Conservation (phyloP, 2,888 invertebrate species). For the Platycheirus albimanus region DNA sequence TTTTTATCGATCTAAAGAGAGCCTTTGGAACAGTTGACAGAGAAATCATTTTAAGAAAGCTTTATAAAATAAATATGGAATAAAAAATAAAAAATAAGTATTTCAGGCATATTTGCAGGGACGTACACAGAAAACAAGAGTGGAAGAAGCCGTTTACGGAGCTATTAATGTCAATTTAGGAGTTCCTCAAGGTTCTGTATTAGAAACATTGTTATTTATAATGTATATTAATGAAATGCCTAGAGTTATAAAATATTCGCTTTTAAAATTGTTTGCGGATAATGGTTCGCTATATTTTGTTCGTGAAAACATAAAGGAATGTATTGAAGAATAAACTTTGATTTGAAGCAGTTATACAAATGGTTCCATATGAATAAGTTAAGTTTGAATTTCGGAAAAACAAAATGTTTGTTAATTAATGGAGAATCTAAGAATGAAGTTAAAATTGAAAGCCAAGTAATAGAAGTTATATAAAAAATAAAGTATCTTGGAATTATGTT, state of each 20-base stretch:
- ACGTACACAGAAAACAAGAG: not conserved
- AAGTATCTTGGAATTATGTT: not conserved
- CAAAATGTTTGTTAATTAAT: slow-evolving; percentile 5
- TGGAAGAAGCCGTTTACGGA: slow-evolving; percentile 1
- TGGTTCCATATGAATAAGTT: slow-evolving; percentile 1
- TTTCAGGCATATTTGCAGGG: not conserved
- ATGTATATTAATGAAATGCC: slow-evolving; percentile 29
- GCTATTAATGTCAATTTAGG: slow-evolving; percentile 3
- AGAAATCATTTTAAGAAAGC: slow-evolving; percentile 2
- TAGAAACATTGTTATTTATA: slow-evolving; percentile 14
- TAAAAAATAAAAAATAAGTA: not conserved
- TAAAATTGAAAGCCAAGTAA: slow-evolving; percentile 8
- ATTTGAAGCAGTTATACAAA: not conserved
- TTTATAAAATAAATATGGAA: slow-evolving; percentile 20
- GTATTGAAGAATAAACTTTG: not conserved
- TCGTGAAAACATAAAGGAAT: not conserved
- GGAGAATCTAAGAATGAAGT: not conserved
- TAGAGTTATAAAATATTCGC: not conserved
- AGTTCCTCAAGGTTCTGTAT: slow-evolving; percentile 25
- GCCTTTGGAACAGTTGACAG: slow-evolving; percentile 31
- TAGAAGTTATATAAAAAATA: not conserved
- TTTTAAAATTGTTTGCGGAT: not conserved
- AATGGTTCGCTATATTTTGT: not conserved
- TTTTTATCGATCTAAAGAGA: slow-evolving; percentile 2
- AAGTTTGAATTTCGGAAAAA: slow-evolving; percentile 7